A percentile compares a stretch with the other conserved stretches of the same genome.
These are phyloP conservation scores for Creontiades dilutus DNA, from an alignment of 2,888 invertebrate species.

Conservation along the genomic window DNA sequence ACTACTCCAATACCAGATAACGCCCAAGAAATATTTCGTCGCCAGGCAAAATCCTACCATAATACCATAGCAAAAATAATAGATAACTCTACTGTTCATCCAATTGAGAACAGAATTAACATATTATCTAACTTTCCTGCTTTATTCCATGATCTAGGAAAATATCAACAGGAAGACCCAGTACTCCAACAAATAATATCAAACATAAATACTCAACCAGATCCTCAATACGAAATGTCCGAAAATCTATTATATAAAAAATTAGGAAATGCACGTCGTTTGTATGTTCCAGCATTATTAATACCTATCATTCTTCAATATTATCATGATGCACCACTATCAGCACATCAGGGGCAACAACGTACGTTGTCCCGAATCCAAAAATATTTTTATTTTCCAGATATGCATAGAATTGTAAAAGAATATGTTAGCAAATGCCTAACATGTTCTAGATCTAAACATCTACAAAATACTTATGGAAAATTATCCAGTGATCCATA, in stretches of 20 bases:
- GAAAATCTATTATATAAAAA: not conserved
- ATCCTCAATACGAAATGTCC: not conserved
- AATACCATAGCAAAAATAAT: not conserved
- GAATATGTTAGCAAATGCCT: not conserved
- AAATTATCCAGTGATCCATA: not conserved
- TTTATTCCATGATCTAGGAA: not conserved
- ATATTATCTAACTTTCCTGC: too few relatives aligned
- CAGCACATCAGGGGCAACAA: not conserved
- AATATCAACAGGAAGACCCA: not conserved
- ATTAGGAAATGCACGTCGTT: not conserved
- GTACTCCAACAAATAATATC: not conserved
- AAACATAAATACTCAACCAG: too few relatives aligned
- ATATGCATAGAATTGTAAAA: not conserved
- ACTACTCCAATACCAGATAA: not conserved
- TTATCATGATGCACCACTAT: not conserved
- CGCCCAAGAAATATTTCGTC: not conserved
- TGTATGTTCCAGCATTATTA: not conserved
- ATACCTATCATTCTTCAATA: not conserved
- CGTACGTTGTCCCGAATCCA: not conserved
- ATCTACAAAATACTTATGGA: not conserved
- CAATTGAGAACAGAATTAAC: too few relatives aligned
- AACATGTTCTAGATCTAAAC: not conserved
- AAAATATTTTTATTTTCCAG: not conserved
- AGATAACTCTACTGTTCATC: too few relatives aligned
- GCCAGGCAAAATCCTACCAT: not conserved